Base-by-base conservation (phyloP, 1,140 invertebrate species). In the Drosophila funebris region DNA sequence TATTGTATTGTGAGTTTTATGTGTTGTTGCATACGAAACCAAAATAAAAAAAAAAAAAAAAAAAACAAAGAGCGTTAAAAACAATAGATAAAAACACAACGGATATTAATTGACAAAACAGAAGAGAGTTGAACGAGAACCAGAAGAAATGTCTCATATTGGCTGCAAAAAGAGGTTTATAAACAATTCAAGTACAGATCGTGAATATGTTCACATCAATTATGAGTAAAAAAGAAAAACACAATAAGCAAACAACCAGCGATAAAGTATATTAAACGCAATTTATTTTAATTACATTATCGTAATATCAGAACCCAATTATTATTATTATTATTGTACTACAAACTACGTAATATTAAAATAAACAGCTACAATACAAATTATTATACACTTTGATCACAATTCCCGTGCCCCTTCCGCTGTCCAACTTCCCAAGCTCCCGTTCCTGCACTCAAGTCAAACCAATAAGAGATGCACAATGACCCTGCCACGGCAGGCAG, bases 1-100 rank as follows among this genome's bases (percentile, higher is more conserved):
- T 89, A 89, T 89, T 88, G 78, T 88, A 88, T 88, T 88, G 83
- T 88, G 83, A 88, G 78, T 88, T 88, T 79, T 85, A 79, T 87
- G 84, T 82, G 87, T 88, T 88, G 83, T 88, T 88, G 83, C 84
- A 79, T 78, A 78, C 52, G 58, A 78, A 76, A 76, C 68, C 57
- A 78, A 82, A 83, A 74, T n/a, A n/a, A n/a, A n/a, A n/a, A 24
- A 27, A n/a, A 9, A 58, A 46, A 53, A 58, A 60, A 48, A 54
- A 63, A 66, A 56, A 37, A 74, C 24, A 71, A 75, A 67, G 46
- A 68, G 24, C 39, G 66, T 66, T 76, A 57, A 53, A 44, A 50
- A 57, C 63, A 70, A 82, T 67, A 75, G 37, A 61, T 71, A 18
- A 62, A 66, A 73, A 16, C n/a, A 20, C 29, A 48, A 41, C 14